A percentile compares a stretch with the other conserved stretches of the same genome.
These are phyloP conservation scores for Parnassius glacialis DNA, from an alignment of 2,888 invertebrate genomes.

Conservation along the genomic window DNA sequence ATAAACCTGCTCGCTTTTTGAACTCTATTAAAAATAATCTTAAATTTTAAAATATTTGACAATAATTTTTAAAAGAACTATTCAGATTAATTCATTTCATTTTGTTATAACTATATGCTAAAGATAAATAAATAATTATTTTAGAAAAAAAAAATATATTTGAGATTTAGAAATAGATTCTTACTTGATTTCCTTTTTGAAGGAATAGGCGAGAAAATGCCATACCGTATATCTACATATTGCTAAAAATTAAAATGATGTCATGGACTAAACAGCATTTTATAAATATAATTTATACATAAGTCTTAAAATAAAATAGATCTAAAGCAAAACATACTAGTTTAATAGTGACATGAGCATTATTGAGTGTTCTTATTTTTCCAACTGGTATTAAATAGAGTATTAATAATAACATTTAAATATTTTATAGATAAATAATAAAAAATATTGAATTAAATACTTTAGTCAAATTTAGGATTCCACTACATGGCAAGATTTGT, in stretches of 20 bases:
- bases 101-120: too few species aligned
- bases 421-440: background rate
- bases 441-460: background rate
- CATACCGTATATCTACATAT: too few species aligned
- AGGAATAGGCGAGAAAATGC: too few species aligned
- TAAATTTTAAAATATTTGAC: too few species aligned
- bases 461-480: background rate
- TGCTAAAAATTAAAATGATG: background rate
- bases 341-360: background rate
- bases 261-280: background rate
- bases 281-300: constrained; percentile 31
- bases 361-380: background rate
- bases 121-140: too few species aligned
- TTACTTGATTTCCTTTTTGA: too few species aligned
- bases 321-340: constrained; percentile 9
- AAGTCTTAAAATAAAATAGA: constrained; percentile 14
- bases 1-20: too few species aligned
- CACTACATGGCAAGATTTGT: constrained; percentile 8
- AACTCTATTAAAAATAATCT: too few species aligned
- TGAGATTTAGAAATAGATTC: too few species aligned
- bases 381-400: background rate
- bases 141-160: too few species aligned
- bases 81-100: too few species aligned
- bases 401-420: background rate
- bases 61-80: too few species aligned